Evolutionary conservation across 2,113 vertebrate species (phyloP).

Genomic region (Etheostoma cragini): DNA sequence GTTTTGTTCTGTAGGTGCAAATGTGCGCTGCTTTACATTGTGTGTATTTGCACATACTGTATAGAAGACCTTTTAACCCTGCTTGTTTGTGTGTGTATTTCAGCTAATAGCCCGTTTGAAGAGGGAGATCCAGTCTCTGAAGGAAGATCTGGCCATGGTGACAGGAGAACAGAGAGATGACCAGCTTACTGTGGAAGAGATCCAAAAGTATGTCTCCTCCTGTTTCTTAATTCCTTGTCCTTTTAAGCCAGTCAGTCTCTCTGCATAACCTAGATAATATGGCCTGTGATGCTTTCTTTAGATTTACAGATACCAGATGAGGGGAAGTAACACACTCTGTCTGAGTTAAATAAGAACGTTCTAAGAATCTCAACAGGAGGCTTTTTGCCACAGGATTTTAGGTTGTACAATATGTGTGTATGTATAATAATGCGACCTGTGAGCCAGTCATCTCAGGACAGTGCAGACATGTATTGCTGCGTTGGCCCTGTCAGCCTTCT

Average conservation of each 20-base stretch:
- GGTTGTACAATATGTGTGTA: slow-evolving; percentile 4
- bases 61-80: background rate
- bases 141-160: slow-evolving; percentile 89
- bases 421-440: slow-evolving; percentile 30
- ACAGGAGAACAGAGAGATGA: slow-evolving; percentile 87
- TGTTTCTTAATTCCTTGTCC: background rate
- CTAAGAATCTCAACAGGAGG: slow-evolving; percentile 22
- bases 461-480: slow-evolving; percentile 17
- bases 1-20: slow-evolving; percentile 7
- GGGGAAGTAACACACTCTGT: no score
- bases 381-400: slow-evolving; percentile 8
- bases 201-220: slow-evolving; percentile 83
- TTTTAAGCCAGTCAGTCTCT: background rate
- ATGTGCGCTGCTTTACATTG: background rate
- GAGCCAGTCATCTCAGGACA: slow-evolving; percentile 67
- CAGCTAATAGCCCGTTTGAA: slow-evolving; percentile 90
- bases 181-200: slow-evolving; percentile 87
- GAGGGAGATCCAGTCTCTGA: slow-evolving; percentile 90
- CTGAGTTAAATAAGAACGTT: slow-evolving; percentile 25
- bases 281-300: background rate
- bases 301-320: background rate
- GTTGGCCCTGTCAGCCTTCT: slow-evolving; percentile 6
- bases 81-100: slow-evolving; percentile 38
- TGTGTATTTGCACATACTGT: background rate
- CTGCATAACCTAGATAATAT: background rate